Evolutionary conservation across 2,797 vertebrate genomes (phyloP).

Genomic region (Micromesistius poutassou): DNA sequence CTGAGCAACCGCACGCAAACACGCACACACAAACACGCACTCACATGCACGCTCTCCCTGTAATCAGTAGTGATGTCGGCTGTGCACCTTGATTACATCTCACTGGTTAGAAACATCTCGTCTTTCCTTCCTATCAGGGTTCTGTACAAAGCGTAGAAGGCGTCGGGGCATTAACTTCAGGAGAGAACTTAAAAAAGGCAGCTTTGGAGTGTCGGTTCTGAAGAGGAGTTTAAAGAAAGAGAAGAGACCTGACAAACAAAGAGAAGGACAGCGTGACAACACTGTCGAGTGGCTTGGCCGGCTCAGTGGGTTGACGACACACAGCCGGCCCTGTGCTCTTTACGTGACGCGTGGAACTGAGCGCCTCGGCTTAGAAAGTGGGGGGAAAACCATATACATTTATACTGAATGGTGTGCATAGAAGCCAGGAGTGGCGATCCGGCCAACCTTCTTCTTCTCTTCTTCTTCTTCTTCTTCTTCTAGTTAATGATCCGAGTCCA

Average conservation of each 20-base stretch:
- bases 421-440: not conserved
- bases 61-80: constrained; percentile 57
- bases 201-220: not conserved
- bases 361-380: not conserved
- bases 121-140: constrained; percentile 23
- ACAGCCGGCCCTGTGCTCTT: too few species aligned
- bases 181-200: not conserved
- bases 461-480: too few species aligned
- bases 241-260: not conserved
- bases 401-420: not conserved
- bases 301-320: too few species aligned
- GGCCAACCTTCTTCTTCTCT: too few species aligned
- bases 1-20: constrained; percentile 55
- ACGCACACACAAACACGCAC: constrained; percentile 55
- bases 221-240: not conserved
- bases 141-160: not conserved
- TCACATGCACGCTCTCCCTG: constrained; percentile 43
- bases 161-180: not conserved
- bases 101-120: constrained; percentile 4
- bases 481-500: too few species aligned
- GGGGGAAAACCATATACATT: not conserved
- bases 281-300: not conserved
- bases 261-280: not conserved
- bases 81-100: constrained; percentile 6
- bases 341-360: not conserved